A percentile compares a stretch with the other conserved stretches of the same genome.
Evolutionary conservation across 2,797 vertebrate genomes (phyloP).

Genomic region (Darevskia mixta): DNA sequence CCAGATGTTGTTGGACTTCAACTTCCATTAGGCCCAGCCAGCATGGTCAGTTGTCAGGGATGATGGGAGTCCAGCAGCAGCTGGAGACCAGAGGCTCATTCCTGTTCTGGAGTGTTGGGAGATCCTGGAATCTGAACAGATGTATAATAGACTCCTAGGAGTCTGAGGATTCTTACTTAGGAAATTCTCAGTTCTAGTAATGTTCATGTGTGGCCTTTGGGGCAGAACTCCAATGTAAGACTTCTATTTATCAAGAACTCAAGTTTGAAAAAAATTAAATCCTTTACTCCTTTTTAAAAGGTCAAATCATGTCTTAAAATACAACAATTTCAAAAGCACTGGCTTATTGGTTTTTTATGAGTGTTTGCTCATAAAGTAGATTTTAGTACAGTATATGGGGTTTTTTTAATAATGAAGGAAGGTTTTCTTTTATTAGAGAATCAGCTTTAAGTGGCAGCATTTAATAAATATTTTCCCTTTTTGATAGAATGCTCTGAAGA

Average conservation of each 20-base stretch:
- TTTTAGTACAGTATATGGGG: conserved; percentile 36
- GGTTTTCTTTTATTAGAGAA: conserved; percentile 53
- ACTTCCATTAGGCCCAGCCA: no score
- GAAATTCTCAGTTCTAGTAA: conserved; percentile 22
- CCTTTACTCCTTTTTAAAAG: conserved; percentile 47
- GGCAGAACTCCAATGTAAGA: conserved; percentile 10
- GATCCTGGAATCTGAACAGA: conserved; percentile 8
- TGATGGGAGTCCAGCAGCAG: no score
- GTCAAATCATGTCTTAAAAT: conserved; percentile 42
- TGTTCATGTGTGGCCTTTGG: conserved; percentile 9
- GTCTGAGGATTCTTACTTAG: conserved; percentile 11
- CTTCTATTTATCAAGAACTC: conserved; percentile 61
- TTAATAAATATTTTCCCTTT: conserved; percentile 42
- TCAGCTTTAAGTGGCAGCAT: conserved; percentile 57
- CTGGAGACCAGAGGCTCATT: background rate
- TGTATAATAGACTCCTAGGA: conserved; percentile 6
- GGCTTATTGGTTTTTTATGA: conserved; percentile 11
- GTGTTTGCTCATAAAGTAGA: conserved; percentile 21
- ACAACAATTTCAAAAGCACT: conserved; percentile 11
- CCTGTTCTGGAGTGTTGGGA: conserved; percentile 11
- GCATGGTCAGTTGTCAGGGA: no score
- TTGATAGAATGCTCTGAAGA: conserved; percentile 33
- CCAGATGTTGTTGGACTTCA: no score
- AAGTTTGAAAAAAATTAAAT: conserved; percentile 43
- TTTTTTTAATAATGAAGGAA: conserved; percentile 47